Percentiles rank a stretch among this genome's conserved stretches.
phyloP scores from a whole-genome alignment of 2,888 invertebrate genomes.

The Ichneumoninae sp. region DNA sequence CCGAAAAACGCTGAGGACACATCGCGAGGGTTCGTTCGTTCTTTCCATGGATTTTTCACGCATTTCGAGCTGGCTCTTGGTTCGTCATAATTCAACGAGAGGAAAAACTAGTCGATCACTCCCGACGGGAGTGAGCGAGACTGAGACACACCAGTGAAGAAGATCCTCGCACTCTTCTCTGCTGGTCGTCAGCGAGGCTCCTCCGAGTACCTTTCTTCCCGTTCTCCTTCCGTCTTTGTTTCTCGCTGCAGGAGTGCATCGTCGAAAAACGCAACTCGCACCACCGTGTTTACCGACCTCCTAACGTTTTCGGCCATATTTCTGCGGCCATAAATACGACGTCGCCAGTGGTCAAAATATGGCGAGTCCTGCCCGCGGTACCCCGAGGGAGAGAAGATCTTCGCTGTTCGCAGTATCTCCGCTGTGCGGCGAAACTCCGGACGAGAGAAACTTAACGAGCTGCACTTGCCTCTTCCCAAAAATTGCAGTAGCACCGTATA shows the following conservation, averaged over 20 bases:
- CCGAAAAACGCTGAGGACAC: constrained; percentile 12
- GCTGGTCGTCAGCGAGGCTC: constrained; percentile 24
- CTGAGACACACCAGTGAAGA: constrained; percentile 18
- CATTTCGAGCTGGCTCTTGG: constrained; percentile 38
- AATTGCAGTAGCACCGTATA: constrained; percentile 45
- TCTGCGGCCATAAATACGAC: constrained; percentile 81
- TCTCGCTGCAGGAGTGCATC: constrained; percentile 43
- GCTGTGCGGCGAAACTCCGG: constrained; percentile 29
- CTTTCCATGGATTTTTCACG: constrained; percentile 68
- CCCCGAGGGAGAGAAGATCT: constrained; percentile 35
- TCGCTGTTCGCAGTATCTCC: not conserved
- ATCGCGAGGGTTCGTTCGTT: constrained; percentile 59
- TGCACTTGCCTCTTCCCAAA: constrained; percentile 23
- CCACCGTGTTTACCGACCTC: constrained; percentile 78
- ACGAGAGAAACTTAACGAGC: constrained; percentile 57
- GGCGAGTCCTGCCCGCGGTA: constrained; percentile 73
- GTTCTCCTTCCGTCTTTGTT: constrained; percentile 12
- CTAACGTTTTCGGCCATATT: constrained; percentile 82
- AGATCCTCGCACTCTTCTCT: constrained; percentile 26
- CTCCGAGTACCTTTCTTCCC: not conserved
- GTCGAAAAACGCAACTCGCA: constrained; percentile 59
- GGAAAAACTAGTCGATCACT: constrained; percentile 39
- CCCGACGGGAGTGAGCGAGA: constrained; percentile 28
- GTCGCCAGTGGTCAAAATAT: constrained; percentile 81
- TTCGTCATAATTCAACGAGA: constrained; percentile 67